Evolutionary conservation across 2,113 vertebrate genomes (phyloP), one percentile per base, ranked within the genome.

Genomic region (Stomatorhinus ivindoensis): DNA sequence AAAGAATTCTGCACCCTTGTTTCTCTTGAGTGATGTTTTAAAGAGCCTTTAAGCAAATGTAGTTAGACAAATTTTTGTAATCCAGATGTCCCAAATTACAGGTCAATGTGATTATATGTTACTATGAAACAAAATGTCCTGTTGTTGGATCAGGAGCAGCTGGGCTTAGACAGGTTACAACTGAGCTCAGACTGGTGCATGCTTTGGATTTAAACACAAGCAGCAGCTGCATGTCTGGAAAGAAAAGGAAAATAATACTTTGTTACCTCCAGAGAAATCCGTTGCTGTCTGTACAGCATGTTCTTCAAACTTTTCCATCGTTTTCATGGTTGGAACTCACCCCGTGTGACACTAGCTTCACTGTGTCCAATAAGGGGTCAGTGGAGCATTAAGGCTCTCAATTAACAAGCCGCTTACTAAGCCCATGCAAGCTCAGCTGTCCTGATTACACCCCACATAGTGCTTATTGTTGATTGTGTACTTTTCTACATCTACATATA

Each of bases 371-470:
- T 82, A 80, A 55, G 89, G 65, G 87, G 73, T 90, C 86, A 90
- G 89, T 88, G 58, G 86, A 84, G 86, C 73, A 48, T 86, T 83
- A 88, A 88, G 47, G 39, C 73, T 84, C 65, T 35, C 61, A 24
- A 47, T 90, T 88, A 90, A 84, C 46, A 61, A 55, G 61, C 89
- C 76, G 65, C 89, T 82, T 90, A 65, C 47, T 90, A 90, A 90
- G 87, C 69, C 69, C 15, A 73, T 83, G 86, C 42, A 27, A 61
- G 31, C 50, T 47, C 31, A 42, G 47, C 69, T 88, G 42, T 65
- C 86, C 86, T 47, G 69, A 80, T 88, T 83, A 65, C 65, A 50
- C 46, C 51, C 48, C 50, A 90, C 51, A 58, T 50, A 42, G 24
- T 61, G 50, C 73, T 88, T 44, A 82, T 87, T 55, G 11, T n/a